Conservation (phyloP, 2,888 invertebrate genomes). For the Iphiclides podalirius region DNA sequence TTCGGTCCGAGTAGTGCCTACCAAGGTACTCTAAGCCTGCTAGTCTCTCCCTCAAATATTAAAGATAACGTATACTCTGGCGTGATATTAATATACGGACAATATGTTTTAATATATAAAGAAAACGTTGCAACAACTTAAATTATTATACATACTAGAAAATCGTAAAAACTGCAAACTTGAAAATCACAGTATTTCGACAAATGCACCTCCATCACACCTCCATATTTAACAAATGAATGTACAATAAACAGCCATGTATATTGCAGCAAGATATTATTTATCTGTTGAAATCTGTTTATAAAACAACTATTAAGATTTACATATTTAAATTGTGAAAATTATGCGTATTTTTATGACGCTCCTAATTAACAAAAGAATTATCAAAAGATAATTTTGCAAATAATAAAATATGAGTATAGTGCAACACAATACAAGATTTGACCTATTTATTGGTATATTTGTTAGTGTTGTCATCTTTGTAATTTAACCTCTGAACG, state of each 20-base stretch:
- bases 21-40: conserved; percentile 55
- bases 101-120: conserved; percentile 39
- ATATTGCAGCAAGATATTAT: conserved; percentile 10
- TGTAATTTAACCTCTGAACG: no score
- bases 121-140: conserved; percentile 53
- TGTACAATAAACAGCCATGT: conserved; percentile 38
- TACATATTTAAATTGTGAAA: no score
- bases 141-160: conserved; percentile 50
- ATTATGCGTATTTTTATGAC: no score
- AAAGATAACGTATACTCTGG: conserved; percentile 42
- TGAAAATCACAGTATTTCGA: conserved; percentile 65
- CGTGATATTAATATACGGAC: conserved; percentile 35
- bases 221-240: conserved; percentile 79
- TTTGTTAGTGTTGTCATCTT: no score
- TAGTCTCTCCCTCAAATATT: conserved; percentile 76
- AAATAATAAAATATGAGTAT: no score
- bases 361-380: no score
- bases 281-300: conserved; percentile 15
- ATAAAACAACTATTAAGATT: neutral
- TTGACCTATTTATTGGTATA: no score
- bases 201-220: conserved; percentile 69
- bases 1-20: conserved; percentile 46
- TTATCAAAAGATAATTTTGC: no score
- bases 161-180: conserved; percentile 62
- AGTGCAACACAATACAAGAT: no score